A percentile compares a stretch with the other conserved stretches of the same genome.
Conservation (phyloP, 1,140 invertebrate genomes). For the Drosophila kepulauana region DNA sequence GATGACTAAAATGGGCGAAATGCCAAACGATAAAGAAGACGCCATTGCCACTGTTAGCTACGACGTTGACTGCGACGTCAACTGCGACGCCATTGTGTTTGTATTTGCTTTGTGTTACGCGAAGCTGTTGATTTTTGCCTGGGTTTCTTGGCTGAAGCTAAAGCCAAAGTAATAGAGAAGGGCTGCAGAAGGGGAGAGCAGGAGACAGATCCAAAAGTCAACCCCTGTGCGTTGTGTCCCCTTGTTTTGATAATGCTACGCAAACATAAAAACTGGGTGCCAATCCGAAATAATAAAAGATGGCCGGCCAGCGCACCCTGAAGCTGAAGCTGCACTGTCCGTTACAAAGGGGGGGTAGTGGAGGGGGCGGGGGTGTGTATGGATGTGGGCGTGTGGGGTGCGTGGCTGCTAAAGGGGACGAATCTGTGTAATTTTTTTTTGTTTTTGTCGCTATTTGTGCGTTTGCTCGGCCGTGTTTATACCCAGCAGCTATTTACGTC, state of each 20-base stretch:
- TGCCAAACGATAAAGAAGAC: slow-evolving; percentile 83
- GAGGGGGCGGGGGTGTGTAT: neutral
- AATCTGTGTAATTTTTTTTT: slow-evolving; percentile 73
- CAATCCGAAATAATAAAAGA: slow-evolving; percentile 83
- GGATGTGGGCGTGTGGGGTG: neutral
- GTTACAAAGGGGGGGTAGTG: neutral
- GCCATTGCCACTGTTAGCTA: slow-evolving; percentile 50
- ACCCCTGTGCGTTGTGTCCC: slow-evolving; percentile 78
- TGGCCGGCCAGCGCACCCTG: slow-evolving; percentile 69
- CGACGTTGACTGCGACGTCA: slow-evolving; percentile 6
- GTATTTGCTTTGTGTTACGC: slow-evolving; percentile 68
- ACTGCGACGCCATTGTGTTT: slow-evolving; percentile 39
- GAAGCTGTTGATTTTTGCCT: slow-evolving; percentile 48
- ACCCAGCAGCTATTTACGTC: neutral
- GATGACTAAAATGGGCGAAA: slow-evolving; percentile 83
- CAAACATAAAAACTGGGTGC: slow-evolving; percentile 83
- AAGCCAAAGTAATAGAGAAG: neutral
- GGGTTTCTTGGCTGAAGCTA: slow-evolving; percentile 44
- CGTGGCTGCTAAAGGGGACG: slow-evolving; percentile 47
- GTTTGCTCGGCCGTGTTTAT: slow-evolving; percentile 55
- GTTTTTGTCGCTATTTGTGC: slow-evolving; percentile 39
- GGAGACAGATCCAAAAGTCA: slow-evolving; percentile 43
- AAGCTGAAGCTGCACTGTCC: slow-evolving; percentile 37
- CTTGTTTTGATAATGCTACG: slow-evolving; percentile 83
- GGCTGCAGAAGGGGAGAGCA: neutral